Conservation (phyloP, 2,888 invertebrate genomes). For the Dryobota labecula region DNA sequence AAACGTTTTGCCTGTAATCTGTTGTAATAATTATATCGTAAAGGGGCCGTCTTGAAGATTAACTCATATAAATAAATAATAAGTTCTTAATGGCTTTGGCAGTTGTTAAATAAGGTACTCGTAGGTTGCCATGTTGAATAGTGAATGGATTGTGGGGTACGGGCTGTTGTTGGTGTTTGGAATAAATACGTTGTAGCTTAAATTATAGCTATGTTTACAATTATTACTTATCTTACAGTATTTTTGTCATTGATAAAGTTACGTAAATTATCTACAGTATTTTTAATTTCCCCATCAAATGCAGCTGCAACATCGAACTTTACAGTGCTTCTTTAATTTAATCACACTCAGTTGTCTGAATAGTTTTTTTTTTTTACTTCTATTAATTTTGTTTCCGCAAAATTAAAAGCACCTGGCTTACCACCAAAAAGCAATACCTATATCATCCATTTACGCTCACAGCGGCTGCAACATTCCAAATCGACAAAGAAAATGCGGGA, state of each 20-base stretch:
- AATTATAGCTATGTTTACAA: too few relatives aligned
- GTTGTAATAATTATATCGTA: slow-evolving; percentile 70
- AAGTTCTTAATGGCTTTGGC: slow-evolving; percentile 61
- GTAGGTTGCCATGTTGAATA: slow-evolving; percentile 46
- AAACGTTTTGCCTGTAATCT: slow-evolving; percentile 73
- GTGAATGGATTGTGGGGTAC: slow-evolving; percentile 33
- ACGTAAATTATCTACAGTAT: too few relatives aligned
- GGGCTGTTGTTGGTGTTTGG: slow-evolving; percentile 1
- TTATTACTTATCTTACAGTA: too few relatives aligned
- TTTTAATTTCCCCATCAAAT: too few relatives aligned
- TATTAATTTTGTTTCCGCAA: neutral
- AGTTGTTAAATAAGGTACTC: slow-evolving; percentile 55
- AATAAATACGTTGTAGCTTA: neutral
- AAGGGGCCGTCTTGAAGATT: slow-evolving; percentile 68
- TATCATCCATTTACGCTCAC: slow-evolving; percentile 39
- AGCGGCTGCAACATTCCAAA: slow-evolving; percentile 59
- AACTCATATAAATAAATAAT: slow-evolving; percentile 69
- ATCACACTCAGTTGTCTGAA: too few relatives aligned
- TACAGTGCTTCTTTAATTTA: too few relatives aligned
- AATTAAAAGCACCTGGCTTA: slow-evolving; percentile 18
- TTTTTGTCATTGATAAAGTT: too few relatives aligned
- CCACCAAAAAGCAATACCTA: slow-evolving; percentile 35
- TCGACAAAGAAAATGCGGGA: slow-evolving; percentile 59
- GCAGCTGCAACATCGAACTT: too few relatives aligned
- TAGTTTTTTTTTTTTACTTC: too few relatives aligned